phyloP scores from a whole-genome alignment of 2,113 vertebrate genomes.

The Fulmarus glacialis region DNA sequence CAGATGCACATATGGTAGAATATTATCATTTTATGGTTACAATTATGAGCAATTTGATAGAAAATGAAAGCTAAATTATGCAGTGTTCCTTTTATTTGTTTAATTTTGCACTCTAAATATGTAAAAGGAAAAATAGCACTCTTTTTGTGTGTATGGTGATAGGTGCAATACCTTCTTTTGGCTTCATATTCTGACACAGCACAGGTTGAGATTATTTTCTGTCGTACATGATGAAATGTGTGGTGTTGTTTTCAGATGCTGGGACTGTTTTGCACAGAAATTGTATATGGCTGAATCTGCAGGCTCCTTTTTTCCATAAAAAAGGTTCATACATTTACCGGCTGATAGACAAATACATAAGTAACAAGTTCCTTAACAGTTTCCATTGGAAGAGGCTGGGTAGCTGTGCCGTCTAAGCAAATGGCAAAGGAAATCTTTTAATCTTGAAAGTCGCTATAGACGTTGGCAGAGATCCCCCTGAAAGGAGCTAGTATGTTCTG shows the following conservation, averaged over 20 bases:
- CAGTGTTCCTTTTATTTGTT: conserved; percentile 80
- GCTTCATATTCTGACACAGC: background rate
- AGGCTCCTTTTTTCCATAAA: background rate
- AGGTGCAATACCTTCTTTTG: conserved; percentile 5
- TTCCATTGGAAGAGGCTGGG: conserved; percentile 20
- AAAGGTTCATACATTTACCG: background rate
- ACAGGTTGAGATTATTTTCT: conserved; percentile 37
- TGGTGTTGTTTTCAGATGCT: background rate
- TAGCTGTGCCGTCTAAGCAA: background rate
- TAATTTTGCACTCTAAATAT: conserved; percentile 78
- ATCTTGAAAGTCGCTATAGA: background rate
- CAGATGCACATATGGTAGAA: conserved; percentile 76
- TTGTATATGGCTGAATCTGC: background rate
- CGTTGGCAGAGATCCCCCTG: background rate
- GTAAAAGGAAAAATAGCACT: conserved; percentile 53
- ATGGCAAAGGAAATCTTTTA: conserved; percentile 32
- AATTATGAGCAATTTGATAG: conserved; percentile 83
- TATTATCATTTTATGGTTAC: conserved; percentile 83
- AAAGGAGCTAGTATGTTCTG: background rate
- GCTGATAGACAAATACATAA: background rate
- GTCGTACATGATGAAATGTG: conserved; percentile 6
- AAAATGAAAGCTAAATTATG: conserved; percentile 80
- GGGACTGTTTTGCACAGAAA: conserved; percentile 1
- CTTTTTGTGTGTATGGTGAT: conserved; percentile 32
- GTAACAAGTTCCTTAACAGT: conserved; percentile 24